Percentiles rank a stretch among this genome's conserved stretches.
Evolutionary conservation across 2,888 invertebrate species (phyloP).

Genomic region (Lamproptera curius): DNA sequence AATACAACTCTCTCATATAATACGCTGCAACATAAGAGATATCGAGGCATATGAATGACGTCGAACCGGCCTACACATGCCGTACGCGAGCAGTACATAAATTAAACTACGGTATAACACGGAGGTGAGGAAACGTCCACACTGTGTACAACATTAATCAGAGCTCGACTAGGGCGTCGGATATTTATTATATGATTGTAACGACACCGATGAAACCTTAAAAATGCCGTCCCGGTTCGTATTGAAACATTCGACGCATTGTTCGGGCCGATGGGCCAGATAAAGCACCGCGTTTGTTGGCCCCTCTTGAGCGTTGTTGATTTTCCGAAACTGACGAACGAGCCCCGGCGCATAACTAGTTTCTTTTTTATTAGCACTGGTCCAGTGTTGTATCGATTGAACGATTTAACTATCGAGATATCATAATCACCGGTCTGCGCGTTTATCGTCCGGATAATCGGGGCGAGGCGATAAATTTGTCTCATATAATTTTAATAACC

Average conservation of each 20-base stretch:
- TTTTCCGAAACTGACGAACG: slow-evolving; percentile 72
- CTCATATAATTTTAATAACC: slow-evolving; percentile 74
- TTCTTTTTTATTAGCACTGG: slow-evolving; percentile 76
- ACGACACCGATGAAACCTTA: slow-evolving; percentile 75
- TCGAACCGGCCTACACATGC: no score
- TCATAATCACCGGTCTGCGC: slow-evolving; percentile 76
- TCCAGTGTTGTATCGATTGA: slow-evolving; percentile 73
- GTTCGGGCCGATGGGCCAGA: slow-evolving; percentile 69
- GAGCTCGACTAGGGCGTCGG: slow-evolving; percentile 73
- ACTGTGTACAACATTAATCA: slow-evolving; percentile 75
- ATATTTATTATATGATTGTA: slow-evolving; percentile 78
- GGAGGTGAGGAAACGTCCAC: slow-evolving; percentile 62
- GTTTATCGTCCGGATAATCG: slow-evolving; percentile 76
- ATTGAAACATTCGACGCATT: slow-evolving; percentile 76
- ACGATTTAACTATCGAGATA: slow-evolving; percentile 72
- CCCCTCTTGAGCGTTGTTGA: slow-evolving; percentile 66
- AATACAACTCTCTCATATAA: no score
- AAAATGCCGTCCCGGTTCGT: slow-evolving; percentile 74
- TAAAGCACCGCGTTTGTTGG: slow-evolving; percentile 65
- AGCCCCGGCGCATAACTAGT: slow-evolving; percentile 63
- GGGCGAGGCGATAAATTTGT: slow-evolving; percentile 73
- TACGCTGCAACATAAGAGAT: no score
- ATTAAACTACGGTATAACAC: slow-evolving; percentile 67
- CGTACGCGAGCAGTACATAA: no score
- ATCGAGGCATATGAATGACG: no score